A percentile compares a stretch with the other conserved stretches of the same genome.
phyloP scores from a whole-genome alignment of 2,888 invertebrate species.

The Lepetodrilus schrolli region DNA sequence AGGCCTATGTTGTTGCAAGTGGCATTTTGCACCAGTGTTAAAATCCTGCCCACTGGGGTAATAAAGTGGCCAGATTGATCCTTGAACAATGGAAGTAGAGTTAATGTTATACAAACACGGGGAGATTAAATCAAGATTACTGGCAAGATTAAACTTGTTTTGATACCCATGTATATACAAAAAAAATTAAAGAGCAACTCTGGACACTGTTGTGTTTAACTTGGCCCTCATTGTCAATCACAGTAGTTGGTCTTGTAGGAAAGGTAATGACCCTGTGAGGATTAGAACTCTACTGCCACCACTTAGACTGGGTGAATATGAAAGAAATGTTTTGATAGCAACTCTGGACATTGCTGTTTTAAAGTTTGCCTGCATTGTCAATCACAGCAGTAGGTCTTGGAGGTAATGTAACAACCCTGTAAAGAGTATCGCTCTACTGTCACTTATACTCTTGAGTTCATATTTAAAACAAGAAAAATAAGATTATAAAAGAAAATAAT shows the following conservation, averaged over 20 bases:
- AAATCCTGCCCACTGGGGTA: background rate
- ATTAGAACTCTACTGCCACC: too few relatives aligned
- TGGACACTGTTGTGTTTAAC: slow-evolving; percentile 20
- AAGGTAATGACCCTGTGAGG: too few relatives aligned
- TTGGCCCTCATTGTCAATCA: background rate
- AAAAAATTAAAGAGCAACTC: background rate
- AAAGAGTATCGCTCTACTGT: too few relatives aligned
- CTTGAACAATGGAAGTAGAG: background rate
- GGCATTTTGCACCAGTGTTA: background rate
- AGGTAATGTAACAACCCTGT: too few relatives aligned
- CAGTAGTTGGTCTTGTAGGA: background rate
- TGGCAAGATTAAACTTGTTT: background rate
- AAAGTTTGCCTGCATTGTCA: too few relatives aligned
- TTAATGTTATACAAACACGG: background rate
- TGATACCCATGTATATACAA: background rate
- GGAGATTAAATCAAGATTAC: background rate
- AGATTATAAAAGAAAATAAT: too few relatives aligned
- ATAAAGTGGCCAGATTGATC: background rate
- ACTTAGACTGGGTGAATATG: too few relatives aligned
- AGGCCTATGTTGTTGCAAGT: background rate
- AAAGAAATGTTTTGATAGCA: too few relatives aligned
- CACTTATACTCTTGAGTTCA: too few relatives aligned
- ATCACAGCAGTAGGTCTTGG: too few relatives aligned
- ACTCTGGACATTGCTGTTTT: too few relatives aligned
- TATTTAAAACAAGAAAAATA: too few relatives aligned